Percentiles rank a stretch among this genome's conserved stretches.
phyloP scores from a whole-genome alignment of 2,888 invertebrate species.

The Perdita meconis region DNA sequence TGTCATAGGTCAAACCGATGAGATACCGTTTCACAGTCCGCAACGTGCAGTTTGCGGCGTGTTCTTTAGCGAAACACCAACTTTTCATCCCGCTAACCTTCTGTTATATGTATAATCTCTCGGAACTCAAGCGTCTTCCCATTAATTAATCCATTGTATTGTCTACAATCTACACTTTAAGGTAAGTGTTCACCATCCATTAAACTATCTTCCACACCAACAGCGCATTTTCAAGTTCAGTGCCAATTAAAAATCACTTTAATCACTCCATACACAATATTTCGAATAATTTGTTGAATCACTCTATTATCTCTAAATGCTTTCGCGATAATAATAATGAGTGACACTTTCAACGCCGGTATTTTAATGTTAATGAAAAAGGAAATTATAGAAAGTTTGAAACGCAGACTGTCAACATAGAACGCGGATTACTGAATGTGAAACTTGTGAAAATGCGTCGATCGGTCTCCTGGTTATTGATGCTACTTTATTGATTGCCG shows the following conservation, averaged over 20 bases:
- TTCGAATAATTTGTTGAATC: too few species aligned
- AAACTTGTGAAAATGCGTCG: too few species aligned
- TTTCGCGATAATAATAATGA: too few species aligned
- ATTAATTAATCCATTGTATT: background rate
- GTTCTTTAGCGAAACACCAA: slow-evolving; percentile 74
- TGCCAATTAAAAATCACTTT: background rate
- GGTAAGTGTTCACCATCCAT: slow-evolving; percentile 47
- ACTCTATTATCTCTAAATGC: too few species aligned
- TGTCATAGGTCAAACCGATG: slow-evolving; percentile 82
- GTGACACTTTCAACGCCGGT: too few species aligned
- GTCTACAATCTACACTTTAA: slow-evolving; percentile 14
- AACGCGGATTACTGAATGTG: too few species aligned
- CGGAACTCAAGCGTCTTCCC: slow-evolving; percentile 14
- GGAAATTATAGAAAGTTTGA: too few species aligned
- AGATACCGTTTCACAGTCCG: slow-evolving; percentile 76
- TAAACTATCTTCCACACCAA: background rate
- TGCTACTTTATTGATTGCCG: too few species aligned
- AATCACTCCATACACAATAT: background rate
- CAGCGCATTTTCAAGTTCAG: background rate
- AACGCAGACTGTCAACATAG: too few species aligned
- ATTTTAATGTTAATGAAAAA: too few species aligned
- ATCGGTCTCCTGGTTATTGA: too few species aligned
- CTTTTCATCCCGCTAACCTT: slow-evolving; percentile 46
- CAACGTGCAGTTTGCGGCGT: slow-evolving; percentile 78
- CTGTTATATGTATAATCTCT: too few species aligned